Evolutionary conservation across 2,113 vertebrate genomes (phyloP), one percentile per base, ranked within the genome.

Genomic region (Psittacula cyanocephala): DNA sequence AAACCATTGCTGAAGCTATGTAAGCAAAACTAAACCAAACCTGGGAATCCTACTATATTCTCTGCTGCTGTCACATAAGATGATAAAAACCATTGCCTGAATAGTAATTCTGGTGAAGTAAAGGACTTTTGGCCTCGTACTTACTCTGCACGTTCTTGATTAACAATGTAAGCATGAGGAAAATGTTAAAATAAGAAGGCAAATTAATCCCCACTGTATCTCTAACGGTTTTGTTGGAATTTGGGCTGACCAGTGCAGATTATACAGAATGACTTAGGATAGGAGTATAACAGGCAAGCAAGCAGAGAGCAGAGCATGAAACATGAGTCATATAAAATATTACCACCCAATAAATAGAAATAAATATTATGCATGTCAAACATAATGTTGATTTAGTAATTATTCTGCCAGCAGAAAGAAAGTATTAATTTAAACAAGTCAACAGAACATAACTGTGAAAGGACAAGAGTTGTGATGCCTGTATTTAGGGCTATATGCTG

Each of bases 271-370:
- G 43, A 59, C 55, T 77, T 70, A 80, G 57, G 10, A 57, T 12
- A 25, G 52, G 20, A 12, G 15, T 37, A 24, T 16, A 74, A 27
- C 10, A 13, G 53, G 24, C 24, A 88, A 89, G 59, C 27, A 67
- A 71, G 29, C 6, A 79, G n/a, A 92, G 91, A 89, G 35, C 1
- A 64, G 29, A 88, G 29, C 31, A 65, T 28, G 35, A 78, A 89
- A 65, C 22, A 31, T 8, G 6, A 95, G 17, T 71, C 37, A 67
- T 25, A 70, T 43, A 7, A 90, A 70, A 35, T 63, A 77, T 44
- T 59, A n/a, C 7, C 7, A 5, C 20, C 35, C 39, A 93, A 87
- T 95, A 96, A 96, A 94, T 92, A 96, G 27, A 79, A 91, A 95
- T 93, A 96, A 95, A 71, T 94, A 86, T 13, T 55, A 62, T 59